Conservation (phyloP, 35 echinoderm and acorn worm genomes). For the Chiridota heheva region DNA sequence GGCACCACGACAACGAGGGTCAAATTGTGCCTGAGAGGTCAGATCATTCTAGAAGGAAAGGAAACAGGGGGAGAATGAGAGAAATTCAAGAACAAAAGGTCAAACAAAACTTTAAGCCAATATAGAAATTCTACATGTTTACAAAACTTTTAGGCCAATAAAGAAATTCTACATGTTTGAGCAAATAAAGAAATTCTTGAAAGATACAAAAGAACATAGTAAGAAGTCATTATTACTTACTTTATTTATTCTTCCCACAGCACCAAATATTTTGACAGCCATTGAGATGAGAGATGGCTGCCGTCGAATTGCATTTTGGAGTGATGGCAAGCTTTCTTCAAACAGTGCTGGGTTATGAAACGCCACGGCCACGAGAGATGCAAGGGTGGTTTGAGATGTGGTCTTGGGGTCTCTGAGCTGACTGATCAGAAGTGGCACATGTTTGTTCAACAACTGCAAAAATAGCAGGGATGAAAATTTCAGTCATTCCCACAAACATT, state of each 20-base stretch:
- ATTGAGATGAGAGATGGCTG: conserved; percentile 69
- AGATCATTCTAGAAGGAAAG: too few relatives aligned
- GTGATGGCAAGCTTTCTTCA: conserved; percentile 46
- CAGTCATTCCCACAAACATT: neutral
- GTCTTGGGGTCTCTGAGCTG: conserved; percentile 68
- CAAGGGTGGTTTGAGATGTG: conserved; percentile 61
- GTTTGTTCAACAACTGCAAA: conserved; percentile 56
- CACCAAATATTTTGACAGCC: conserved; percentile 95
- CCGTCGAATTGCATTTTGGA: conserved; percentile 60
- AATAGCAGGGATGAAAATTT: neutral
- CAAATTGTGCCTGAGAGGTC: too few relatives aligned
- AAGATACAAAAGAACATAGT: too few relatives aligned
- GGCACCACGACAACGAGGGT: too few relatives aligned
- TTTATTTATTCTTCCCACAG: conserved; percentile 78
- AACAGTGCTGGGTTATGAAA: conserved; percentile 58
- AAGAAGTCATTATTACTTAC: too few relatives aligned
- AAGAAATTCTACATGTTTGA: too few relatives aligned
- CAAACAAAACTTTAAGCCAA: too few relatives aligned
- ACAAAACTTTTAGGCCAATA: too few relatives aligned
- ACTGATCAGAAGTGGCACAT: conserved; percentile 61
- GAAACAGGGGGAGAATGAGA: too few relatives aligned
- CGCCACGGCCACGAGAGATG: conserved; percentile 71
- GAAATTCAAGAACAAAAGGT: too few relatives aligned
- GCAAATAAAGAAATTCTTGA: too few relatives aligned
- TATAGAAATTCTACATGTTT: too few relatives aligned